phyloP scores from a whole-genome alignment of 1,140 invertebrate species.

The Atta texana region DNA sequence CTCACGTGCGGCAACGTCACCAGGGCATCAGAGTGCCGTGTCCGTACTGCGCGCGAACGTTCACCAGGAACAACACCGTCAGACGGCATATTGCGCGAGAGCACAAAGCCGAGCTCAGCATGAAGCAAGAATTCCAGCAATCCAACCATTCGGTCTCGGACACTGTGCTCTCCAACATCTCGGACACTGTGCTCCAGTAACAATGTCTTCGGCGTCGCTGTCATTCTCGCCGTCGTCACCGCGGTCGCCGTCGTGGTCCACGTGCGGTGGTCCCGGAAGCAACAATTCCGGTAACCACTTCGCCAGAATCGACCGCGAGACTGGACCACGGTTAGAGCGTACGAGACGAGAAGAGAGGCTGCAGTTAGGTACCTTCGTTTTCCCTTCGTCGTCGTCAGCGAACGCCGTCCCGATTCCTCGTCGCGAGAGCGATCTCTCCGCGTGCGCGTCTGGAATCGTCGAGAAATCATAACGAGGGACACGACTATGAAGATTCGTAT shows the following conservation, averaged over 20 bases:
- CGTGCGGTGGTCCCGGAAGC: background rate
- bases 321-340: slow-evolving; percentile 23
- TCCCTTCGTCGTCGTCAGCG: slow-evolving; percentile 60
- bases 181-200: slow-evolving; percentile 83
- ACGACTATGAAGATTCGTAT: slow-evolving; percentile 23
- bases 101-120: slow-evolving; percentile 92
- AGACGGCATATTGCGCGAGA: slow-evolving; percentile 94
- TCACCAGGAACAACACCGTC: slow-evolving; percentile 96
- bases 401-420: slow-evolving; percentile 58
- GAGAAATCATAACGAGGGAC: slow-evolving; percentile 7
- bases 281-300: background rate
- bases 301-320: slow-evolving; percentile 7
- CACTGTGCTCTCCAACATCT: slow-evolving; percentile 74
- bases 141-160: slow-evolving; percentile 85
- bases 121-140: slow-evolving; percentile 89
- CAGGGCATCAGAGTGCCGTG: slow-evolving; percentile 95
- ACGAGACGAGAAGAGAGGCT: slow-evolving; percentile 47
- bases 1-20: slow-evolving; percentile 95
- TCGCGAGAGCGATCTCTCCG: slow-evolving; percentile 22
- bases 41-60: slow-evolving; percentile 95
- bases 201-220: slow-evolving; percentile 60
- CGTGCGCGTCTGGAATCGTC: slow-evolving; percentile 28
- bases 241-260: slow-evolving; percentile 6
- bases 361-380: slow-evolving; percentile 65
- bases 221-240: slow-evolving; percentile 49